Conservation (phyloP, 2,113 vertebrate genomes). For the Harpagus bidentatus region DNA sequence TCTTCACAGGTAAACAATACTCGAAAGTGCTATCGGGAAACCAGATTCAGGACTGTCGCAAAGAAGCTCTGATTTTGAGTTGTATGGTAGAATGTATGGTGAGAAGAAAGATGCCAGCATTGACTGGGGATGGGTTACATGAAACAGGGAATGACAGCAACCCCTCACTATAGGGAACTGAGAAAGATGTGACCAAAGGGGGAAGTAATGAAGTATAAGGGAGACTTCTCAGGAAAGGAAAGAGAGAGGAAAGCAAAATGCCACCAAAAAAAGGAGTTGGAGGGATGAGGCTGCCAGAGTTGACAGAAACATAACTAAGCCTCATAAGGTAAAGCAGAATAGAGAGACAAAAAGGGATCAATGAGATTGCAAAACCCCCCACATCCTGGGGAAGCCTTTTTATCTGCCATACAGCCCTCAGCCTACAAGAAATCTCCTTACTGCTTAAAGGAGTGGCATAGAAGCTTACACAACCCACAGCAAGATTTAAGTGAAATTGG, state of each 20-base stretch:
- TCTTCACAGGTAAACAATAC: background rate
- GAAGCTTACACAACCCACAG: background rate
- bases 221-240: background rate
- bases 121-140: background rate
- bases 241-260: background rate
- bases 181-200: background rate
- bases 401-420: background rate
- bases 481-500: background rate
- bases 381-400: background rate
- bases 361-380: background rate
- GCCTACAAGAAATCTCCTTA: background rate
- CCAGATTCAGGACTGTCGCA: background rate
- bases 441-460: background rate
- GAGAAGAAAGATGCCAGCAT: background rate
- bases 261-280: background rate
- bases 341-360: background rate
- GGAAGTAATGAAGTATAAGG: background rate
- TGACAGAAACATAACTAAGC: background rate
- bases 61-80: background rate
- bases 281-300: background rate
- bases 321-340: background rate
- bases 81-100: background rate
- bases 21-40: background rate
- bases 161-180: rapidly evolving
- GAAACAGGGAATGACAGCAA: background rate